Base-by-base conservation (phyloP, 2,113 vertebrate species). In the Atherinomorus stipes region DNA sequence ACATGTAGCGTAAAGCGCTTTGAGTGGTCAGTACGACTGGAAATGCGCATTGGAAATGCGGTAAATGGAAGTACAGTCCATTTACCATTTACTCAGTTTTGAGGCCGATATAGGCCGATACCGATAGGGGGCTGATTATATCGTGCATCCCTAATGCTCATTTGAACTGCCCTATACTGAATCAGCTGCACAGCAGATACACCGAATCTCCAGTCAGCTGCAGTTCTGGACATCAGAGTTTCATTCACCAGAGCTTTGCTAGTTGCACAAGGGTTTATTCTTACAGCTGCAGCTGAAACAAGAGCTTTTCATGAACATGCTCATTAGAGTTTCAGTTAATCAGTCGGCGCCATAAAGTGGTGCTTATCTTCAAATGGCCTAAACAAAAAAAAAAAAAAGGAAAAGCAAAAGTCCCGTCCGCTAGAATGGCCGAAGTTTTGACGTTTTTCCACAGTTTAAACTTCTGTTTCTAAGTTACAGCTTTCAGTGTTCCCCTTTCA, bases 281-380 rank as follows among this genome's bases (percentile, higher is more conserved):
- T 58, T 65, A 23, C 80, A 83, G 78, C 84, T 85, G 80, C 82
- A 72, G 68, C 76, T 38, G 66, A 53, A 80, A 53, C 58, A 26
- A 74, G 52, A 71, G 54, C 26, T 71, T 59, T 42, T 64, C 71
- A 74, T 72, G 53, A 85, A 87, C 79, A 76, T 59, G 69, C 65
- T 81, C 74, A 72, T 83, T 69, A 64, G 76, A 73, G 52, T 64
- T 77, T 63, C 70, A 75, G 70, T 76, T 64, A 57, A 80, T 80
- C 64, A 73, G 74, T 47, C 70, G 49, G 71, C n/a, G 49, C 28
- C 58, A 38, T 66, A 66, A 80, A 75, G 72, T 64, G 64, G 23
- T 56, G 49, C 70, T 88, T 62, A 54, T 85, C 78, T 44, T 63
- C 25, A 74, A 77, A 83, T 76, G 78, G 45, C 57, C 42, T 49